These are phyloP conservation scores for Onychomys leucogaster DNA, from an alignment of 2,797 vertebrate genomes.

Conservation along the genomic window DNA sequence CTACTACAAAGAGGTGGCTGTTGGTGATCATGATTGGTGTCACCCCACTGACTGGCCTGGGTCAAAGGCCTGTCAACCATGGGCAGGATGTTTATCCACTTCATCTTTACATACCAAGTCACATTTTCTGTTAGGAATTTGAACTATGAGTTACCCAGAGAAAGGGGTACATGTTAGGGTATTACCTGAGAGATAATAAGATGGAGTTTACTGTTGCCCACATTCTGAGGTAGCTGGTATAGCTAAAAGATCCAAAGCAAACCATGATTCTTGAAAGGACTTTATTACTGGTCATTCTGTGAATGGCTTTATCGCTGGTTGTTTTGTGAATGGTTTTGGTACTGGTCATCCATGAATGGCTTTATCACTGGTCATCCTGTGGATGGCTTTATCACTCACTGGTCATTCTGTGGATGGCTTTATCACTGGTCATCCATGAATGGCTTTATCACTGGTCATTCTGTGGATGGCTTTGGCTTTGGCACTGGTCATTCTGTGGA, in stretches of 20 bases:
- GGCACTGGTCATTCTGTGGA: not conserved
- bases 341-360: not conserved
- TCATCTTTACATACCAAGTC: not conserved
- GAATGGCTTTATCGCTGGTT: not conserved
- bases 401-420: no score
- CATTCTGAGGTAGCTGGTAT: not conserved
- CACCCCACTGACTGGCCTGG: no score
- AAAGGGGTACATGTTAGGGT: not conserved
- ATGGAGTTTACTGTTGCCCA: not conserved
- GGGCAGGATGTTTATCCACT: not conserved
- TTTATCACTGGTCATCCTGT: not conserved
- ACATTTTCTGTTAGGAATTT: not conserved
- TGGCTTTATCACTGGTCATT: no score
- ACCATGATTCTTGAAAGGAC: not conserved
- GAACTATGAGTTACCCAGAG: not conserved
- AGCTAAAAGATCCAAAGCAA: slow-evolving; percentile 37
- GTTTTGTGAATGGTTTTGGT: not conserved
- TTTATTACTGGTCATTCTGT: not conserved
- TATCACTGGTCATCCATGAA: no score
- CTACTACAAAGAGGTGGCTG: not conserved
- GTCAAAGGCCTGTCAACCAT: not conserved
- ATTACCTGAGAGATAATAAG: not conserved
- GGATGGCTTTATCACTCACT: no score
- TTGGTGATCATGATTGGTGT: not conserved
- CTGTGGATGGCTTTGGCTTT: no score